A percentile compares a stretch with the other conserved stretches of the same genome.
Evolutionary conservation across 2,888 invertebrate species (phyloP).

Genomic region (Coenonympha glycerion): DNA sequence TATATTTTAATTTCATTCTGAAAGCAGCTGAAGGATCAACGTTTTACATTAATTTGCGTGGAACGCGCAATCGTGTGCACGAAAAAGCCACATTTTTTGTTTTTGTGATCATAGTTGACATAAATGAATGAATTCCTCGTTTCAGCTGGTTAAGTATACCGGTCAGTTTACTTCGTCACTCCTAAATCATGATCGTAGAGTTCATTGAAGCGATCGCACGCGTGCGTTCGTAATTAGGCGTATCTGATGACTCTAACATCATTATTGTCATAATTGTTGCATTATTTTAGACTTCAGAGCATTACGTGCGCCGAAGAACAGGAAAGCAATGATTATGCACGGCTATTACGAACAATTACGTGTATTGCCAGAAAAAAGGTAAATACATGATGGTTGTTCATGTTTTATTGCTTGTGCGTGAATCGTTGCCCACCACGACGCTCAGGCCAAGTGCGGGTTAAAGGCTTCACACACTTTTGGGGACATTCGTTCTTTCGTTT

Average conservation of each 20-base stretch:
- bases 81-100: too few relatives aligned
- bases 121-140: neutral
- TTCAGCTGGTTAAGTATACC: neutral
- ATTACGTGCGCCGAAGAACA: constrained; percentile 16
- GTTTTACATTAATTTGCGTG: too few relatives aligned
- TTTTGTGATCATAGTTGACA: too few relatives aligned
- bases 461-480: too few relatives aligned
- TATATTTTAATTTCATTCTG: too few relatives aligned
- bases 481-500: too few relatives aligned
- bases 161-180: neutral
- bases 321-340: constrained; percentile 21
- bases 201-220: constrained; percentile 5
- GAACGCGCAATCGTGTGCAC: too few relatives aligned
- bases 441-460: too few relatives aligned
- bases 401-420: constrained; percentile 9
- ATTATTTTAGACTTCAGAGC: constrained; percentile 14
- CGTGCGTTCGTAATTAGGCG: constrained; percentile 9
- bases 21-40: too few relatives aligned
- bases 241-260: constrained; percentile 7
- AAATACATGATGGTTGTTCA: constrained; percentile 12
- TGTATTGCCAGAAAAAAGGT: constrained; percentile 11
- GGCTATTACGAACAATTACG: constrained; percentile 17
- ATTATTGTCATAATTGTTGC: constrained; percentile 16
- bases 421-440: neutral
- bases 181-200: neutral